Evolutionary conservation across 1,140 invertebrate species (phyloP), one percentile per base, ranked within the genome.

Genomic region (Drosophila virilis): DNA sequence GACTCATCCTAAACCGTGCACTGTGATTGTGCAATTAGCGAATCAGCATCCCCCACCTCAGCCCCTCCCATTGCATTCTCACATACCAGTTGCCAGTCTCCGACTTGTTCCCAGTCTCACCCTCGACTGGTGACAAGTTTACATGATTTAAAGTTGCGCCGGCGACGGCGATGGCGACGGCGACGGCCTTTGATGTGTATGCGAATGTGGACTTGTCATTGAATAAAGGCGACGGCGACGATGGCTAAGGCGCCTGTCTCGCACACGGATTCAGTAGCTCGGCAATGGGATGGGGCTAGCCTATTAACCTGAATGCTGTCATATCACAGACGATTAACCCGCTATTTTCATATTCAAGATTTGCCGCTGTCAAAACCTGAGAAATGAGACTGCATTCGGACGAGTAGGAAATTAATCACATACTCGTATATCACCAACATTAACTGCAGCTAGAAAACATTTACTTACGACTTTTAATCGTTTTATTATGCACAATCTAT

Each of bases 11-110:
- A 61, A 50, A 28, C 48, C 22, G 10, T 40, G 61, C 35, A 55
- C 71, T 62, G 51, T 79, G 78, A 88, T 86, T 74, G 84, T 86
- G 83, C 83, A 88, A 88, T 88, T 88, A 88, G 83, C 83, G 54
- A 70, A 61, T 58, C 51, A 55, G 33, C 60, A 42, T 40, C 38
- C 60, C 17, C 12, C 43, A 28, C 37, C 13, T n/a, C 52, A n/a
- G n/a, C 46, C 22, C 22, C 12, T 13, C 37, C 7, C 35, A 9
- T 12, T n/a, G 0, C 42, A 42, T 1, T 6, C 5, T 2, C 22
- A 3, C 28, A 4, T 6, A 6, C 7, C 38, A 37, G 15, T 12
- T 32, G n/a, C 7, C 13, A 13, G 28, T 54, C 10, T n/a, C 48
- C 10, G 32, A 46, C 38, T 65, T 22, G 7, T 55, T 54, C 45